Evolutionary conservation across 1,140 invertebrate genomes (phyloP).

Genomic region (Steinernema feltiae): DNA sequence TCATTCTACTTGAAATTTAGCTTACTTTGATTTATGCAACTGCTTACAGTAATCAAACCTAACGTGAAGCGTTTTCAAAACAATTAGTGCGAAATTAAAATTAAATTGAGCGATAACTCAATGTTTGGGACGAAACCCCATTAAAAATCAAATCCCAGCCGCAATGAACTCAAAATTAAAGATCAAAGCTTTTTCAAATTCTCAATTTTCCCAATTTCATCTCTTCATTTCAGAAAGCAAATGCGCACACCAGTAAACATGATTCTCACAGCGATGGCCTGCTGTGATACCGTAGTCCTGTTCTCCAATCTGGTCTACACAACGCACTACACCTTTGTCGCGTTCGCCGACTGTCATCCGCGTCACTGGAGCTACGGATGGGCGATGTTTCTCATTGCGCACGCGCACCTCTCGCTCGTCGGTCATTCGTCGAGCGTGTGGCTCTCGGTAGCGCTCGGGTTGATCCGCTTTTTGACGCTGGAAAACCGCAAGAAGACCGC

Average conservation of each 20-base stretch:
- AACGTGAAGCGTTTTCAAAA: too few species aligned
- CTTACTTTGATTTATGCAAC: too few species aligned
- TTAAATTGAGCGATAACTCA: too few species aligned
- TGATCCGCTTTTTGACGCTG: constrained; percentile 54
- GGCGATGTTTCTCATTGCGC: constrained; percentile 55
- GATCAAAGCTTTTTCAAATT: neutral
- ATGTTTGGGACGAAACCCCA: too few species aligned
- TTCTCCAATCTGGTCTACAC: constrained; percentile 56
- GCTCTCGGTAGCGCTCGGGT: constrained; percentile 52
- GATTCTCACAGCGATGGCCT: constrained; percentile 56
- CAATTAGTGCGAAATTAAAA: too few species aligned
- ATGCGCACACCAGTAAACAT: constrained; percentile 57
- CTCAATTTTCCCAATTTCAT: neutral
- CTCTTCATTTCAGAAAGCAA: constrained; percentile 43
- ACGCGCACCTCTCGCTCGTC: constrained; percentile 53
- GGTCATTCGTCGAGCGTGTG: constrained; percentile 53
- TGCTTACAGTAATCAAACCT: too few species aligned
- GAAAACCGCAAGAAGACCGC: constrained; percentile 42
- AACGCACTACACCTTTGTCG: constrained; percentile 56
- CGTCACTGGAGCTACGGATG: constrained; percentile 48
- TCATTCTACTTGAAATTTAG: too few species aligned
- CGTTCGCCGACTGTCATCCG: constrained; percentile 50
- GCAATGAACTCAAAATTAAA: neutral
- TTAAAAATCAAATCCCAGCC: neutral
- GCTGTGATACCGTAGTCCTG: constrained; percentile 54